These are phyloP conservation scores for Gallinago undulata DNA, from an alignment of 2,113 vertebrate species.

Conservation along the genomic window DNA sequence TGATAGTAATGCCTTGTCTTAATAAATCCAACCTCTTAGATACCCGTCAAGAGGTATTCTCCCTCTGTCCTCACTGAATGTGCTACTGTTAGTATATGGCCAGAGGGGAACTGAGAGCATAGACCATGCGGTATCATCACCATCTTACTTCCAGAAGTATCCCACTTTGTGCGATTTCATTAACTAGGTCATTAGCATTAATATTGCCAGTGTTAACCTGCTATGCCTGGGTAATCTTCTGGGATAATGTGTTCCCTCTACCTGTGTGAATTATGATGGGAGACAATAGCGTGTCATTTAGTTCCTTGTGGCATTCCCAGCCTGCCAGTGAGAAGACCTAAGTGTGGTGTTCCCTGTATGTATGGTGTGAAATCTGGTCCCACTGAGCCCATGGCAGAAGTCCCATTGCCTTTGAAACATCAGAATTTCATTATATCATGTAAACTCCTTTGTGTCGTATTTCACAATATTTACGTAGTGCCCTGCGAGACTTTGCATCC, in stretches of 20 bases:
- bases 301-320: background rate
- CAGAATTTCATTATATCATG: background rate
- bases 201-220: background rate
- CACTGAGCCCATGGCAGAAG: background rate
- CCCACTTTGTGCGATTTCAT: background rate
- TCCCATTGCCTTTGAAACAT: background rate
- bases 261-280: background rate
- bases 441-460: background rate
- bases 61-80: background rate
- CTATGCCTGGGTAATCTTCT: background rate
- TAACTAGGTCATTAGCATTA: background rate
- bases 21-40: slow-evolving; percentile 27
- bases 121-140: background rate
- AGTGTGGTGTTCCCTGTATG: background rate
- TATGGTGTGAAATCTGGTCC: background rate
- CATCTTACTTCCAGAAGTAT: background rate
- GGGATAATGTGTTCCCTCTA: background rate
- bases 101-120: background rate
- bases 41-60: background rate
- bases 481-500: background rate
- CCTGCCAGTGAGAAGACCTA: background rate
- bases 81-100: background rate
- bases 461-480: background rate
- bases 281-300: background rate
- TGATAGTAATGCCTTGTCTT: slow-evolving; percentile 11